A percentile compares a stretch with the other conserved stretches of the same genome.
These are phyloP conservation scores for Heliconius congener DNA, from an alignment of 1,140 invertebrate genomes.

Conservation along the genomic window DNA sequence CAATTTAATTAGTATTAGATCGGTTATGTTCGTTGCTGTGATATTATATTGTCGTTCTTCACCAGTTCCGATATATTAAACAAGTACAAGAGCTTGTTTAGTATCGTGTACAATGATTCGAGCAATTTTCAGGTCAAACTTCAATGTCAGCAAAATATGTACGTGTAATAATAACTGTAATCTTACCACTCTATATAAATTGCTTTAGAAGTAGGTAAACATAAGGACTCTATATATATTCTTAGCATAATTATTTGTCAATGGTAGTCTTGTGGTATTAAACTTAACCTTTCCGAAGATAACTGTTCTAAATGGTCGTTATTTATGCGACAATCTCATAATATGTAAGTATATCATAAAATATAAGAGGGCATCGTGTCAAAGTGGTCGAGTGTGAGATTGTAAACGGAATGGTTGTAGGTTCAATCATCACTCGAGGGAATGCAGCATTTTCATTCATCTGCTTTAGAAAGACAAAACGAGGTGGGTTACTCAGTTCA, in stretches of 20 bases:
- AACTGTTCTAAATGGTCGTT: neutral
- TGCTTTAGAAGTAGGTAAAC: neutral
- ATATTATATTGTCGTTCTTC: neutral
- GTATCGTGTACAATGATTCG: neutral
- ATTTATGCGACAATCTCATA: neutral
- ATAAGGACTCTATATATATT: neutral
- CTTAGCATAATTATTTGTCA: neutral
- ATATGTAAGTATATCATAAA: too few species aligned
- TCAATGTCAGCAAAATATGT: constrained; percentile 5
- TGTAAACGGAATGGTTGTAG: too few species aligned
- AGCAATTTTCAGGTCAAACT: constrained; percentile 12
- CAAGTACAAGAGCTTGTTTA: neutral
- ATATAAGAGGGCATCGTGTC: too few species aligned
- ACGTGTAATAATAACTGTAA: constrained; percentile 7
- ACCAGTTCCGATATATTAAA: neutral
- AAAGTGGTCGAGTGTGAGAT: too few species aligned
- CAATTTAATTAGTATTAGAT: neutral
- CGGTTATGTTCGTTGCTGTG: neutral
- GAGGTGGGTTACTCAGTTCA: too few species aligned
- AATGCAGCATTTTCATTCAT: too few species aligned
- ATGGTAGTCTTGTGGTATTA: constrained; percentile 3
- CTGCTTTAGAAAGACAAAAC: too few species aligned
- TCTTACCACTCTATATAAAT: constrained; percentile 6
- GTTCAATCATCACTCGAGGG: too few species aligned
- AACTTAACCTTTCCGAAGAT: neutral